These are phyloP conservation scores for Passer montanus DNA, from an alignment of 2,113 vertebrate genomes.

Conservation along the genomic window DNA sequence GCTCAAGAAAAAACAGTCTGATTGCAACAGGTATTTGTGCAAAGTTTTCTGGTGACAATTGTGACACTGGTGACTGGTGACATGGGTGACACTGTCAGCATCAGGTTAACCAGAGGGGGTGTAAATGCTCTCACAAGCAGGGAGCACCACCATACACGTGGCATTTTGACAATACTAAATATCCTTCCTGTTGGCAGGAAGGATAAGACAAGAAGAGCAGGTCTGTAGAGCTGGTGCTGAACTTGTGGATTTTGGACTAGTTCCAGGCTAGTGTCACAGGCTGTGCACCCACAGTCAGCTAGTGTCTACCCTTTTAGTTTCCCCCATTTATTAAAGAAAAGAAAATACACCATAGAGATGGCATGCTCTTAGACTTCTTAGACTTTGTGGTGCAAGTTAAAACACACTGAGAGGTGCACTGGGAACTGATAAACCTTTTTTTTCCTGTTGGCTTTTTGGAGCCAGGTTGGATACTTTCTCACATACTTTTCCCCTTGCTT, in stretches of 20 bases:
- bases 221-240: neutral
- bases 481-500: neutral
- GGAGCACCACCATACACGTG: accelerated
- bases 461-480: neutral
- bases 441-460: neutral
- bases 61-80: neutral
- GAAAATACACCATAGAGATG: neutral
- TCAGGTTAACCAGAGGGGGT: neutral
- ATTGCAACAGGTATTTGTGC: neutral
- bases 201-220: neutral
- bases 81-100: neutral
- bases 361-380: neutral
- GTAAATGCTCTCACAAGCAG: neutral
- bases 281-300: neutral
- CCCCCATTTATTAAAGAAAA: neutral
- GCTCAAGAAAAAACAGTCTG: neutral
- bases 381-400: neutral
- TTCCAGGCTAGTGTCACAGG: neutral
- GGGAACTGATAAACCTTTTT: neutral
- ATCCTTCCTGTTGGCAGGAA: neutral
- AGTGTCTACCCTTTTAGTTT: neutral
- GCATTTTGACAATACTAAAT: neutral
- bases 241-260: neutral
- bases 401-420: neutral
- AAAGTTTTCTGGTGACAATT: neutral